phyloP scores from a whole-genome alignment of 2,888 invertebrate species.

The Apotomis capreana region DNA sequence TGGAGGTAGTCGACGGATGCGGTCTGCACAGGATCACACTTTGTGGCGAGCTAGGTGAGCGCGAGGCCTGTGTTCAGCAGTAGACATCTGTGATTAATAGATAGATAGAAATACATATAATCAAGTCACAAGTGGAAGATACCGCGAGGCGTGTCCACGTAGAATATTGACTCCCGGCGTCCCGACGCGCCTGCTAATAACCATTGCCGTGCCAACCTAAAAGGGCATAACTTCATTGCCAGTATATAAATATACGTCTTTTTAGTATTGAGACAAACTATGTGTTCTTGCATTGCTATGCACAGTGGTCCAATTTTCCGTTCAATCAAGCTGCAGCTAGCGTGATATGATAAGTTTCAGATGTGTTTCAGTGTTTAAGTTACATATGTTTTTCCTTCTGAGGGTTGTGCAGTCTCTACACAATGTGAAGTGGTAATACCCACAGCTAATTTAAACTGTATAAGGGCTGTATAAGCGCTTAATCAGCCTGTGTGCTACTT shows the following conservation, averaged over 20 bases:
- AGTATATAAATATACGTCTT: not conserved
- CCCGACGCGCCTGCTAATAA: constrained; percentile 47
- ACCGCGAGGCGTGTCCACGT: constrained; percentile 58
- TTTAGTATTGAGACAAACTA: not conserved
- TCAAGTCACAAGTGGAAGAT: constrained; percentile 50
- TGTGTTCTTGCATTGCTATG: not conserved
- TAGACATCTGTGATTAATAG: no score
- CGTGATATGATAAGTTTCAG: not conserved
- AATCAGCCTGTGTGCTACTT: no score
- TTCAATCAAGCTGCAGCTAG: not conserved
- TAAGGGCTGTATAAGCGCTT: no score
- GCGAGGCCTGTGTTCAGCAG: no score
- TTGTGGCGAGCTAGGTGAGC: no score
- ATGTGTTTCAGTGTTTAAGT: no score
- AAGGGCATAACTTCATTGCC: not conserved
- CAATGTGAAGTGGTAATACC: no score
- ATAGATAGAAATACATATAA: not conserved
- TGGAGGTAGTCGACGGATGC: no score
- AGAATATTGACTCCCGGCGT: constrained; percentile 65
- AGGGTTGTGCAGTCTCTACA: no score
- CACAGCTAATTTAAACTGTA: no score
- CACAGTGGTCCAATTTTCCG: not conserved
- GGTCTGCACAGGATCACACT: no score
- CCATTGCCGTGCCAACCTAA: not conserved
- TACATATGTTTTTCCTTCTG: no score